Evolutionary conservation across 2,113 vertebrate species (phyloP).

Genomic region (Zosterops borbonicus): DNA sequence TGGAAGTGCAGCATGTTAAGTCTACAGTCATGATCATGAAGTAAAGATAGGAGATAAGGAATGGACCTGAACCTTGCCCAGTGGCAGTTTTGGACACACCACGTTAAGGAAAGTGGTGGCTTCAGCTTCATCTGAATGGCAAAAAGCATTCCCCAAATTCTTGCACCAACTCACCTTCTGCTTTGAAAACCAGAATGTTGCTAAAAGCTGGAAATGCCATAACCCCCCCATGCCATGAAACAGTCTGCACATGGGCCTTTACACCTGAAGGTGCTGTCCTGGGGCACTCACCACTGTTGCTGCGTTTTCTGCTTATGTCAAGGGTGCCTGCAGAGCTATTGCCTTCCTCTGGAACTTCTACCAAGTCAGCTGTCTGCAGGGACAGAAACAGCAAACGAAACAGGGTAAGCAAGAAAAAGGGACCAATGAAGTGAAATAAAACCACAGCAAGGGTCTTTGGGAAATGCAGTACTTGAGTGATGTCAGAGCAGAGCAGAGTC

Average conservation of each 20-base stretch:
- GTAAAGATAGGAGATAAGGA: neutral
- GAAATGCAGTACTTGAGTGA: neutral
- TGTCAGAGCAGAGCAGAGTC: neutral
- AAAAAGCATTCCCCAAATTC: neutral
- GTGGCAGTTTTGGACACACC: neutral
- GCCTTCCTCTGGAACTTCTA: slow-evolving; percentile 89
- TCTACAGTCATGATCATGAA: neutral
- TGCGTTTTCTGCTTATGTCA: slow-evolving; percentile 83
- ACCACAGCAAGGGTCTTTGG: neutral
- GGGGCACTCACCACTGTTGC: slow-evolving; percentile 86
- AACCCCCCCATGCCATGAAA: neutral
- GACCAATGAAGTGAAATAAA: neutral
- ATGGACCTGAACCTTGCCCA: neutral
- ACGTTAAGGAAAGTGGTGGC: neutral
- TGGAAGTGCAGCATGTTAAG: neutral
- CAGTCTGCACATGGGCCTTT: neutral
- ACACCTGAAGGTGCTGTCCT: neutral
- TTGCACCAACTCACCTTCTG: neutral
- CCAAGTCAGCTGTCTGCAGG: slow-evolving; percentile 87
- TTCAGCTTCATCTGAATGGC: neutral
- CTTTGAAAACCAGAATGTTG: neutral
- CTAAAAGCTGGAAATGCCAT: neutral
- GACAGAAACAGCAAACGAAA: neutral
- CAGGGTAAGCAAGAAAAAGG: neutral
- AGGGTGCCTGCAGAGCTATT: slow-evolving; percentile 76